Base-by-base conservation (phyloP, 2,113 vertebrate species). In the Blennius ocellaris region DNA sequence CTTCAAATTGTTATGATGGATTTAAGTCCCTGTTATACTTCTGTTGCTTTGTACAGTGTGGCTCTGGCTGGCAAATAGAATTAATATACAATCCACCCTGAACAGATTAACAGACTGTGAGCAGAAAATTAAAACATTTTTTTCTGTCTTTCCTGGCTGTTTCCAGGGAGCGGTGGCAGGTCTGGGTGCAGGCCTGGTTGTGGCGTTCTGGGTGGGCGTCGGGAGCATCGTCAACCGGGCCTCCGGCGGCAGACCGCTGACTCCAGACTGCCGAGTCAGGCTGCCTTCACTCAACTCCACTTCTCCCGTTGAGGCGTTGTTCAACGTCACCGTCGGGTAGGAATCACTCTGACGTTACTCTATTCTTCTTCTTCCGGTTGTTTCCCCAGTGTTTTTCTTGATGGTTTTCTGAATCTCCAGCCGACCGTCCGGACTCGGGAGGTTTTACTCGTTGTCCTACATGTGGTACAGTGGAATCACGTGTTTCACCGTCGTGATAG, bases 381-480 rank as follows among this genome's bases (percentile, higher is more conserved):
- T 30, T 30, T 30, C 21, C 21, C 21, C n/a, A n/a, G 21, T 4
- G 21, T 30, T 30, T 4, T 30, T 30, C 21, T 4, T 30, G 41
- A 60, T 39, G 8, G 0, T 50, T 14, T 81, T 11, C 80, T 21
- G 71, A 43, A 63, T 68, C 52, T 61, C 47, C 11, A 81, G 58
- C 76, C 95, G 90, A 59, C 89, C 91, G 1, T 81, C 88, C 0
- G 96, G 96, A n/a, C 89, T 98, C 61, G 91, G 90, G 78, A 90
- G 82, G 0, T 90, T 98, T 43, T 98, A 98, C 62, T 94, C 92
- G 1, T 68, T 98, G 76, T 99, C 97, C 0, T 99, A 98, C 87
- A 91, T 99, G 91, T 99, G 97, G 97, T 99, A 98, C 92, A 97
- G 96, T 0, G 97, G 92, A 0, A 94, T 97, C 90, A 97, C 93